A percentile compares a stretch with the other conserved stretches of the same genome.
Conservation (phyloP, 2,888 invertebrate species). For the Adineta ricciae region DNA sequence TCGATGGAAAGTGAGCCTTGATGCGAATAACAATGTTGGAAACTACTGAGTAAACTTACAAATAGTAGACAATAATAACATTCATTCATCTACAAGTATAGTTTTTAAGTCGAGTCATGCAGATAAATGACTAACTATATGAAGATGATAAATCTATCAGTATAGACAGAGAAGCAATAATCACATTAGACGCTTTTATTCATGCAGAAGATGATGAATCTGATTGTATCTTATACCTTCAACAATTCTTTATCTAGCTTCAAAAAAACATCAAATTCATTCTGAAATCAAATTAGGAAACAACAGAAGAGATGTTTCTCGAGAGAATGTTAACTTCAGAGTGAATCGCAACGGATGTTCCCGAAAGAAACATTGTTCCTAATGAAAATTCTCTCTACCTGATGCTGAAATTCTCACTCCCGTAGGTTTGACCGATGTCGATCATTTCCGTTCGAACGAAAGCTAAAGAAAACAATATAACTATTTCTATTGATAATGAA, state of each 20-base stretch:
- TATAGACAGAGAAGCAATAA: not conserved
- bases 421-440: not conserved
- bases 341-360: not conserved
- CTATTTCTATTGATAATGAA: not conserved
- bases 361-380: not conserved
- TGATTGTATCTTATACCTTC: not conserved
- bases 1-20: not conserved
- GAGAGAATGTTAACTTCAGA: not conserved
- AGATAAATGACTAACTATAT: not conserved
- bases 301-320: too few relatives aligned
- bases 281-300: not conserved
- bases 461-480: not conserved
- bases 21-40: not conserved
- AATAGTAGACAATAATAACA: not conserved
- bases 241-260: not conserved
- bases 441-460: not conserved
- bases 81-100: not conserved
- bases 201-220: not conserved
- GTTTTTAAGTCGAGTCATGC: not conserved
- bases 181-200: not conserved
- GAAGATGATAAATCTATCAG: slow-evolving; percentile 4
- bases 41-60: not conserved
- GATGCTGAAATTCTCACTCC: not conserved
- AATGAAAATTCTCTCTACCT: not conserved
- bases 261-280: not conserved